Percentiles rank a stretch among this genome's conserved stretches.
Evolutionary conservation across 1,140 invertebrate species (phyloP).

Genomic region (Halictus rubicundus): DNA sequence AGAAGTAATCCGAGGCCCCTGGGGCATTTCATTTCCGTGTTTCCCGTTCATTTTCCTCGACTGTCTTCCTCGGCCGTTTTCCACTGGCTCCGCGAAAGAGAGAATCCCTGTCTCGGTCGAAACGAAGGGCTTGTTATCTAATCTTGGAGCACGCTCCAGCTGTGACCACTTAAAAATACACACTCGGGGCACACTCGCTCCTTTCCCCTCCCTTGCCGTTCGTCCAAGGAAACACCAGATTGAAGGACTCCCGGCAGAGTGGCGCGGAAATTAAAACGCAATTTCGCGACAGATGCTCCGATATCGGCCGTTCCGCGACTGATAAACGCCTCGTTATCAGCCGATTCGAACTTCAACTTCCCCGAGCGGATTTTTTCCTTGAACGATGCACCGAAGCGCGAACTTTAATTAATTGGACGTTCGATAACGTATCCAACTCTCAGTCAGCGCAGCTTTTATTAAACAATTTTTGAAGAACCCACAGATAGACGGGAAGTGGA

Average conservation of each 20-base stretch:
- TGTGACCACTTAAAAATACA: constrained; percentile 62
- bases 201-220: constrained; percentile 8
- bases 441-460: too few relatives aligned
- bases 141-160: constrained; percentile 58
- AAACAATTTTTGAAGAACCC: too few relatives aligned
- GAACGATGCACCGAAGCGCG: neutral
- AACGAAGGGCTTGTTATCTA: constrained; percentile 55
- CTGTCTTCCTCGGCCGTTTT: neutral
- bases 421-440: neutral
- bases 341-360: neutral
- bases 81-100: neutral
- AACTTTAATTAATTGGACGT: neutral
- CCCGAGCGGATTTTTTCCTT: neutral
- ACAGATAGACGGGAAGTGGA: too few relatives aligned
- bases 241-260: neutral
- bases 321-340: constrained; percentile 14
- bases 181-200: constrained; percentile 9
- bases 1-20: neutral
- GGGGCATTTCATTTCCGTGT: neutral
- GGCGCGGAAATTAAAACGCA: neutral
- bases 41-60: neutral
- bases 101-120: constrained; percentile 16
- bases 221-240: constrained; percentile 3
- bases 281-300: neutral
- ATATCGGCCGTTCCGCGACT: neutral